Percentiles rank a stretch among this genome's conserved stretches.
Conservation (phyloP, 2,888 invertebrate species). For the Cephus pygmeus region DNA sequence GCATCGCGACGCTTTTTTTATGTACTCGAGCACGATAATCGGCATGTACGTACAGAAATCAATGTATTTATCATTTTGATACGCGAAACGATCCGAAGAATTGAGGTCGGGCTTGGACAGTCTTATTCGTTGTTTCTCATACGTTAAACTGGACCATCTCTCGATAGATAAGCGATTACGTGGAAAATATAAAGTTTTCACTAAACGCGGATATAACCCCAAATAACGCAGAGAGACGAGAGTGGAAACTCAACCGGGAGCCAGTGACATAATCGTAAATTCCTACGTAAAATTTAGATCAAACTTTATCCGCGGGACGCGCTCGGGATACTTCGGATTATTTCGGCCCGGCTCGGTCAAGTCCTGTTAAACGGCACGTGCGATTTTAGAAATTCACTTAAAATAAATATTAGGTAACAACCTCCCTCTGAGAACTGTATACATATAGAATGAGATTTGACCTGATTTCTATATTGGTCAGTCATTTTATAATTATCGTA, state of each 20-base stretch:
- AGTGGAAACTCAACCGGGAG: neutral
- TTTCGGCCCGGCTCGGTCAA: neutral
- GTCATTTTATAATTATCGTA: neutral
- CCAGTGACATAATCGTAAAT: conserved; percentile 33
- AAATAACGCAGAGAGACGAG: neutral
- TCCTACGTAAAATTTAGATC: conserved; percentile 32
- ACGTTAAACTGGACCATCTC: neutral
- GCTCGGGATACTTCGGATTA: neutral
- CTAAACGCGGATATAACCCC: neutral
- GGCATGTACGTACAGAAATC: neutral
- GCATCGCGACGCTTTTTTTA: neutral
- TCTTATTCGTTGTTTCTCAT: neutral
- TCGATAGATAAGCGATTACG: neutral
- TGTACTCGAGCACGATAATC: neutral
- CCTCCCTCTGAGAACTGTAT: conserved; percentile 13
- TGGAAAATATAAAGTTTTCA: neutral
- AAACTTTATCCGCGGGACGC: neutral
- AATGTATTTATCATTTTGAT: neutral
- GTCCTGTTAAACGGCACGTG: neutral
- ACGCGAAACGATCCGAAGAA: neutral
- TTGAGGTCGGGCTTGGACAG: neutral
- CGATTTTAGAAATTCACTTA: conserved; percentile 25
- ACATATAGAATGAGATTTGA: conserved; percentile 22
- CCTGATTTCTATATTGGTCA: conserved; percentile 24
- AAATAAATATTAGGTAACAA: conserved; percentile 43